These are phyloP conservation scores for Drosophila rhopaloa DNA, from an alignment of 1,140 invertebrate genomes.

Conservation along the genomic window DNA sequence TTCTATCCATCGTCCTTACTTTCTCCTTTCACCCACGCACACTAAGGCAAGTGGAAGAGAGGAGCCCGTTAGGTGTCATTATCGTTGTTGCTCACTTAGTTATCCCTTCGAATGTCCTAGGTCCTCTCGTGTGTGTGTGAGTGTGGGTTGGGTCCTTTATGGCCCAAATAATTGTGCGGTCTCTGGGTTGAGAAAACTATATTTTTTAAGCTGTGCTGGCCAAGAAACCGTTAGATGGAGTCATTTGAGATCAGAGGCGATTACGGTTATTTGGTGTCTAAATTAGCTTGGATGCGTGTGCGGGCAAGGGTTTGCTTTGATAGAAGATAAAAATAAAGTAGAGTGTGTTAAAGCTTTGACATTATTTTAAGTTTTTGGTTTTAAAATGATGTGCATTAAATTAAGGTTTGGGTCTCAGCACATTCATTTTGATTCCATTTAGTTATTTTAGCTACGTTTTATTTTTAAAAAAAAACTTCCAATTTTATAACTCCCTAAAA, in stretches of 20 bases:
- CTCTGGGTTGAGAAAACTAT: conserved; percentile 30
- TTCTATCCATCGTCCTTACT: not conserved
- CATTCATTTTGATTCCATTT: too few species aligned
- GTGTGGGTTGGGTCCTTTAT: conserved; percentile 22
- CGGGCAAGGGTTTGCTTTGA: not conserved
- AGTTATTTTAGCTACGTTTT: too few species aligned
- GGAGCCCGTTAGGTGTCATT: conserved; percentile 20
- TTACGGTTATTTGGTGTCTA: conserved; percentile 40
- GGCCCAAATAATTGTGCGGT: conserved; percentile 35
- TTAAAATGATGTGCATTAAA: too few species aligned
- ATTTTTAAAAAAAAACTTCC: too few species aligned
- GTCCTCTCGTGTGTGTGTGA: not conserved
- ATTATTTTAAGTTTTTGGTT: too few species aligned
- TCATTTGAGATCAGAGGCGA: conserved; percentile 37
- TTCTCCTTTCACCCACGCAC: not conserved
- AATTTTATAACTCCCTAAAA: too few species aligned
- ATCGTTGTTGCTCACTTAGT: conserved; percentile 20
- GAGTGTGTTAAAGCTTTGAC: too few species aligned
- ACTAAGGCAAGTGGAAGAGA: not conserved
- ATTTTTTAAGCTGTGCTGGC: conserved; percentile 12
- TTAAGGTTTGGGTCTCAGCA: too few species aligned
- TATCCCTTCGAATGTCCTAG: conserved; percentile 10
- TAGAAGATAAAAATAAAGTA: conserved; percentile 4
- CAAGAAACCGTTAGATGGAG: conserved; percentile 9
- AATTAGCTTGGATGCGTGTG: conserved; percentile 13